Conservation (phyloP, 2,888 invertebrate species). For the Oligia strigilis region DNA sequence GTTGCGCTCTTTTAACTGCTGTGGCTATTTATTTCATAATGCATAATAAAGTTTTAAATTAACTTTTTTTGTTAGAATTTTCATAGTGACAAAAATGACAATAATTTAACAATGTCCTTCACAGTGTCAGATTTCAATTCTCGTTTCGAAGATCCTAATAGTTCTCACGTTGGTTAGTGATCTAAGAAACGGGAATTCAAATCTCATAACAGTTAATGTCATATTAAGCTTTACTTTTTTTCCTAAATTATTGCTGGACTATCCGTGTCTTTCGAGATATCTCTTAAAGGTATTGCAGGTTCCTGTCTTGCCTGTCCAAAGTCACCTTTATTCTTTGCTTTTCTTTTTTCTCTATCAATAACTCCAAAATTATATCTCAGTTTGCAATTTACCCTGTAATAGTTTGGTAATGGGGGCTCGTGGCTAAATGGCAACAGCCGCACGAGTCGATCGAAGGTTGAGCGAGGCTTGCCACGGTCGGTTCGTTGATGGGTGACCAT, state of each 20-base stretch:
- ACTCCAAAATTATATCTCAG: neutral
- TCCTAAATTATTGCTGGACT: neutral
- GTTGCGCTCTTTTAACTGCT: neutral
- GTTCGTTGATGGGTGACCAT: no score
- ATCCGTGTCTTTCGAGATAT: neutral
- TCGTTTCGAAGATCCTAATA: no score
- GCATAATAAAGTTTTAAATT: neutral
- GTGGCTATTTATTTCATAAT: neutral
- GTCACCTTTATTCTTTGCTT: neutral
- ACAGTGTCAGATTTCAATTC: no score
- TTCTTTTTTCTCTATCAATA: neutral
- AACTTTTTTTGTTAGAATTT: neutral
- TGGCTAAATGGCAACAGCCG: no score
- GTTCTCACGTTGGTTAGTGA: no score
- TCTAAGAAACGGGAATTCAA: neutral
- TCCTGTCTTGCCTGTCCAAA: neutral
- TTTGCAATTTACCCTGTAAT: neutral
- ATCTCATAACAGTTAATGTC: neutral
- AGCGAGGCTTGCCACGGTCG: no score
- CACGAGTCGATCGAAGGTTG: no score
- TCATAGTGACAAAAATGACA: neutral
- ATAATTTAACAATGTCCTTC: neutral
- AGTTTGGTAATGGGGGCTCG: no score
- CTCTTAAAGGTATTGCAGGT: neutral
- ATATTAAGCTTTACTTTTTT: neutral